phyloP scores from a whole-genome alignment of 2,113 vertebrate genomes.

The Myanophis thanlyinensis region DNA sequence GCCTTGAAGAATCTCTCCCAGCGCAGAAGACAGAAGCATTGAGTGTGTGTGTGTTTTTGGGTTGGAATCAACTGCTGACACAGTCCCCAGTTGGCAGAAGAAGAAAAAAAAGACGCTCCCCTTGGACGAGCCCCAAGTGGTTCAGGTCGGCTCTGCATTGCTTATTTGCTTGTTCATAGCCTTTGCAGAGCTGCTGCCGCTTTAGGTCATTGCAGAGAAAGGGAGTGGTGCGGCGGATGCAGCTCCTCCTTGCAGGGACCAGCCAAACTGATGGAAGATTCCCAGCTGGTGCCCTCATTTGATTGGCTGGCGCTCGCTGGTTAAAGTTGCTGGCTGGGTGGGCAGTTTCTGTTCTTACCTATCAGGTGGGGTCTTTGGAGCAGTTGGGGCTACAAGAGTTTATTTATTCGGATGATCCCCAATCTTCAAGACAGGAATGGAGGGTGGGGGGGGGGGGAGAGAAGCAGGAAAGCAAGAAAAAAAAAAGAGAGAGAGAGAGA shows the following conservation, averaged over 20 bases:
- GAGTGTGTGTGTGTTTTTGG: conserved; percentile 46
- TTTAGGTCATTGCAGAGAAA: conserved; percentile 69
- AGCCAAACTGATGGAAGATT: conserved; percentile 54
- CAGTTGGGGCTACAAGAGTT: not conserved
- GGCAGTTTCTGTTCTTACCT: not conserved
- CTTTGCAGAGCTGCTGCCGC: conserved; percentile 71
- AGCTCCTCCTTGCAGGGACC: conserved; percentile 44
- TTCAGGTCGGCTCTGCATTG: conserved; percentile 67
- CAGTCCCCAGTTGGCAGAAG: conserved; percentile 66
- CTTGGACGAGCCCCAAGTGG: conserved; percentile 77
- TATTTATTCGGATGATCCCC: not conserved
- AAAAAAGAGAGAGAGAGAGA: not conserved
- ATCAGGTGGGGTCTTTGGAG: not conserved
- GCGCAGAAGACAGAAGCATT: conserved; percentile 47
- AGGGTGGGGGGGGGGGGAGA: not conserved
- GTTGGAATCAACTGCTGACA: conserved; percentile 73
- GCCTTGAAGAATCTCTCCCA: conserved; percentile 55
- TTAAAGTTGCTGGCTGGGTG: conserved; percentile 29
- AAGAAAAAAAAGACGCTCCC: conserved; percentile 74
- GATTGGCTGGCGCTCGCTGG: conserved; percentile 56
- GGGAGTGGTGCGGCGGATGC: conserved; percentile 38
- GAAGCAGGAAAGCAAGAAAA: not conserved
- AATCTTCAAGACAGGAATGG: not conserved
- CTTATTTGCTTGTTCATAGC: conserved; percentile 64
- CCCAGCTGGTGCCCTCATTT: conserved; percentile 34